phyloP scores from a whole-genome alignment of 2,113 vertebrate species.

The Junco hyemalis region DNA sequence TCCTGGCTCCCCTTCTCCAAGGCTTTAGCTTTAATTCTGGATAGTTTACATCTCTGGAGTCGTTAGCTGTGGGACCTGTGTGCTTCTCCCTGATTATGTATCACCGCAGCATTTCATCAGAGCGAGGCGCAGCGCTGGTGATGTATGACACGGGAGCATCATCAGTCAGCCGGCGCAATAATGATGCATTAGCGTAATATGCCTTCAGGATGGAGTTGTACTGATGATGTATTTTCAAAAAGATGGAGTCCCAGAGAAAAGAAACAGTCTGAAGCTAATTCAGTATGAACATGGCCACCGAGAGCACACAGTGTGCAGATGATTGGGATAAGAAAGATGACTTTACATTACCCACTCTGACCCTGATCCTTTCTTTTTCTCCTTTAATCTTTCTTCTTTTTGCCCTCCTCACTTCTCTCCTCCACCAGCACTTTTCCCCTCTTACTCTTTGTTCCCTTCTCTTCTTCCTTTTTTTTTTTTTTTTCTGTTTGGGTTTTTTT shows the following conservation, averaged over 20 bases:
- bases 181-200: constrained; percentile 71
- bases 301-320: constrained; percentile 10
- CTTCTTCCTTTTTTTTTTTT: background rate
- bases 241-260: constrained; percentile 53
- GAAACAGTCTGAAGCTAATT: constrained; percentile 48
- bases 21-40: constrained; percentile 39
- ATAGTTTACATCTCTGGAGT: background rate
- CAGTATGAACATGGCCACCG: background rate
- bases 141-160: constrained; percentile 49
- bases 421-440: background rate
- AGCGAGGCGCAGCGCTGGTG: background rate
- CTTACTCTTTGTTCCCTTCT: background rate
- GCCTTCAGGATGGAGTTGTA: constrained; percentile 67
- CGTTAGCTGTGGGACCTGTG: background rate
- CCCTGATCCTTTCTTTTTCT: constrained; percentile 29
- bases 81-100: constrained; percentile 47
- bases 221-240: constrained; percentile 61
- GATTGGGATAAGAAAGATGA: constrained; percentile 38
- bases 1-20: background rate
- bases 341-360: constrained; percentile 11
- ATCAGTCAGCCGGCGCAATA: constrained; percentile 67
- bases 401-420: background rate
- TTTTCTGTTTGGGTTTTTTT: background rate
- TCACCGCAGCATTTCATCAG: constrained; percentile 54
- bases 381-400: constrained; percentile 20